phyloP scores from a whole-genome alignment of 92 coral and sea anemone genomes.

The Epizoanthus illoricatus region DNA sequence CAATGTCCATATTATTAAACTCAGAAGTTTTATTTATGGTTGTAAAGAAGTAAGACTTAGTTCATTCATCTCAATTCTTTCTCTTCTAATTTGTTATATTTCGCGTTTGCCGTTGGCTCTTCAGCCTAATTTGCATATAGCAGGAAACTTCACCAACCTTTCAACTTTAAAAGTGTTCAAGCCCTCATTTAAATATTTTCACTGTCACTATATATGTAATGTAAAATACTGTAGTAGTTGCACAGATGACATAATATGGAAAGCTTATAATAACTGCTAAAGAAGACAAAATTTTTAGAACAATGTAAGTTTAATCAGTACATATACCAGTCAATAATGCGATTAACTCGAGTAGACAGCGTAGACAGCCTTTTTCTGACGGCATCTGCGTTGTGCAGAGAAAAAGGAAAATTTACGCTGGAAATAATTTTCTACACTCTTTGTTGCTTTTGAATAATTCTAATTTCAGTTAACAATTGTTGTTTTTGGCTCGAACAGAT shows the following conservation, averaged over 20 bases:
- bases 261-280: neutral
- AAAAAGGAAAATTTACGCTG: neutral
- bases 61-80: neutral
- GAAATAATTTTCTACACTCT: neutral
- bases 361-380: neutral
- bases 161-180: neutral
- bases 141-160: neutral
- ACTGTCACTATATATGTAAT: neutral
- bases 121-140: constrained; percentile 3
- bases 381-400: neutral
- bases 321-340: neutral
- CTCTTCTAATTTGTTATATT: neutral
- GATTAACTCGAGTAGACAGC: neutral
- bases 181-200: neutral
- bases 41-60: neutral
- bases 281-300: neutral
- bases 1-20: no score
- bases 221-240: neutral
- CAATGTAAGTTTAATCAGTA: neutral
- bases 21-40: neutral
- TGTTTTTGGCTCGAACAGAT: neutral
- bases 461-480: neutral
- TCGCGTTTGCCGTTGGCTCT: neutral
- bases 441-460: neutral
- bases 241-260: neutral